Evolutionary conservation across 2,797 vertebrate species (phyloP).

Genomic region (Enteromius trimaculatus): DNA sequence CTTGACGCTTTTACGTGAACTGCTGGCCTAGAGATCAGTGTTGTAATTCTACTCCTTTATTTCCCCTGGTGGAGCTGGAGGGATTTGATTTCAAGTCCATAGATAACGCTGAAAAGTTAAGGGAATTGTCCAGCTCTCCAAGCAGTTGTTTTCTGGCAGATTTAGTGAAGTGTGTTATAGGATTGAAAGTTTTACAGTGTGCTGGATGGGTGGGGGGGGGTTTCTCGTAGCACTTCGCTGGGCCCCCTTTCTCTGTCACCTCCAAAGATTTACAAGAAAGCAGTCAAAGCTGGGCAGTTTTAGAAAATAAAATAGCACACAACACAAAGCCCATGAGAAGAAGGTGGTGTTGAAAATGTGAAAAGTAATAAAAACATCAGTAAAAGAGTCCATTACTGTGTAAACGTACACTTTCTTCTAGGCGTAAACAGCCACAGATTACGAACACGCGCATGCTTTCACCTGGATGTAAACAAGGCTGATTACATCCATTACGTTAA

Average conservation of each 20-base stretch:
- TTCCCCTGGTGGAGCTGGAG: slow-evolving; percentile 9
- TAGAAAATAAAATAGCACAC: slow-evolving; percentile 9
- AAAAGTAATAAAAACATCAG: too few species aligned
- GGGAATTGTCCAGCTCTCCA: slow-evolving; percentile 16
- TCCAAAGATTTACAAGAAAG: slow-evolving; percentile 1
- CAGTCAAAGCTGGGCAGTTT: background rate
- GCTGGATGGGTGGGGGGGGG: background rate
- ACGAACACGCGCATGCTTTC: too few species aligned
- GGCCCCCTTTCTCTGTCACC: background rate
- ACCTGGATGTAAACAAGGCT: too few species aligned
- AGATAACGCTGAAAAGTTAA: slow-evolving; percentile 1
- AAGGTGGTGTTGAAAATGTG: background rate
- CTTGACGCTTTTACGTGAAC: background rate
- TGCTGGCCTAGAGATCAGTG: slow-evolving; percentile 2
- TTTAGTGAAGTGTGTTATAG: background rate
- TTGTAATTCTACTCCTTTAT: background rate
- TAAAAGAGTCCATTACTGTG: too few species aligned
- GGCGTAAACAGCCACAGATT: too few species aligned
- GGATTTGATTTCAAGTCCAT: slow-evolving; percentile 8
- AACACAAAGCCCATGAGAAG: background rate
- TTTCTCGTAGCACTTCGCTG: background rate
- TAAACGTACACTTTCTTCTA: too few species aligned
- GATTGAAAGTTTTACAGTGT: slow-evolving; percentile 11
- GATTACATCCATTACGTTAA: too few species aligned
- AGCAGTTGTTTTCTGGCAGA: slow-evolving; percentile 33